Base-by-base conservation (phyloP, 2,888 invertebrate species). In the Drosophila maculinotata region DNA sequence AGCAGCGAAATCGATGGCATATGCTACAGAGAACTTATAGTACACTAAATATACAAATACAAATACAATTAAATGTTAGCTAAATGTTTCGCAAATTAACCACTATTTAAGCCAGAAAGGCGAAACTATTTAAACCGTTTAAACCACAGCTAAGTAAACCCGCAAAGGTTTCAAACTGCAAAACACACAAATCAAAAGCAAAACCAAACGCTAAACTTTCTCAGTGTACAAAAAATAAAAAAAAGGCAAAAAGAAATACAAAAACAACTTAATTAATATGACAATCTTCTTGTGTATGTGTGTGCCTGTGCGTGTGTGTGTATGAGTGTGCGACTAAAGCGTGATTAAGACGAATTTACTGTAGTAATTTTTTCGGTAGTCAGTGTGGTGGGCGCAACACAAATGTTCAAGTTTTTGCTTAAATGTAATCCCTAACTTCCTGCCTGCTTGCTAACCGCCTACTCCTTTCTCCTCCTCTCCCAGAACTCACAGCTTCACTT, bases 341-440 rank as follows among this genome's bases (percentile, higher is more conserved):
- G 85, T 81, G 82, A 81, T 85, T 79, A 82, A 85, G 82, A 81
- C 81, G 81, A 81, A 85, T 81, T 81, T 81, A 81, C 82, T 85
- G 75, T 82, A 81, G 77, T 79, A 62, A 71, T 59, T 67, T 81
- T 74, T 74, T 73, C 56, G 64, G 20, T 53, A 62, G 54, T 56
- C 68, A 56, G 56, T 63, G 51, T 58, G 48, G 41, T 54, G 67
- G 57, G 39, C 52, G 62, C 71, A 68, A 65, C 62, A 69, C 69
- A 51, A 49, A 58, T 62, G 26, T 44, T 39, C 12, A 28, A 62
- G 47, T 48, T 63, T 36, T 48, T 45, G 28, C 47, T 49, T 33
- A 10, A 15, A 26, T 59, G n/a, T n/a, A 42, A 31, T 36, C 52
- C 59, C 20, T 15, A 45, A 39, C 42, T 49, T 62, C 23, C 47